phyloP scores from a whole-genome alignment of 2,888 invertebrate species.

The Trypoxylon attenuatum region DNA sequence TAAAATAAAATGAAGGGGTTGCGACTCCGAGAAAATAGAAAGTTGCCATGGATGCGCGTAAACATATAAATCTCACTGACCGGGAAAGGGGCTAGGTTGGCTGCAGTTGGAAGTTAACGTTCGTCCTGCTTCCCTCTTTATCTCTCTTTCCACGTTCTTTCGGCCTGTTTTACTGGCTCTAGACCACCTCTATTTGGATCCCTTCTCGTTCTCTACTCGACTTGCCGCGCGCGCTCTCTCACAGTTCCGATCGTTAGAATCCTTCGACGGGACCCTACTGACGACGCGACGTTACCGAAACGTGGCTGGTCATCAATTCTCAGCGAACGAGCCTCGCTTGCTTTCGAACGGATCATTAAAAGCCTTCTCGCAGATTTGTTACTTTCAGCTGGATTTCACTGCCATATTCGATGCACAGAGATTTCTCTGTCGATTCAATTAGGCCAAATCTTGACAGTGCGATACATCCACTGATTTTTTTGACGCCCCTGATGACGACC shows the following conservation, averaged over 20 bases:
- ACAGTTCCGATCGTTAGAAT: not conserved
- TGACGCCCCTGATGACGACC: too few species aligned
- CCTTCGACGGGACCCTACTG: not conserved
- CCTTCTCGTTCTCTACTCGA: slow-evolving; percentile 2
- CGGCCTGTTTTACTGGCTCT: slow-evolving; percentile 11
- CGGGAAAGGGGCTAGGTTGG: slow-evolving; percentile 46
- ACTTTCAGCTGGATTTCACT: too few species aligned
- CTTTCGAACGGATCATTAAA: too few species aligned
- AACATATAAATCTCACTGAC: slow-evolving; percentile 71
- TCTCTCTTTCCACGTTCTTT: slow-evolving; percentile 22
- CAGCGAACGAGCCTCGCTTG: too few species aligned
- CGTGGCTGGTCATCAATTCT: too few species aligned
- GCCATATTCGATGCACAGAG: too few species aligned
- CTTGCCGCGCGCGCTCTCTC: slow-evolving; percentile 14
- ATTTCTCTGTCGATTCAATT: too few species aligned
- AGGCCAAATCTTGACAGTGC: too few species aligned
- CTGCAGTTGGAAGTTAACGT: slow-evolving; percentile 62
- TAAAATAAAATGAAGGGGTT: slow-evolving; percentile 64
- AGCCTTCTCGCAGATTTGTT: too few species aligned
- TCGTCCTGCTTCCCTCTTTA: slow-evolving; percentile 44
- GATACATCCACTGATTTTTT: too few species aligned
- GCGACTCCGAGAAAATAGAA: slow-evolving; percentile 67
- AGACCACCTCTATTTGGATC: not conserved
- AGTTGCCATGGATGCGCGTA: slow-evolving; percentile 71
- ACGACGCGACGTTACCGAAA: not conserved